These are phyloP conservation scores for Aphelinus atriplicis DNA, from an alignment of 1,140 invertebrate species.

Conservation along the genomic window DNA sequence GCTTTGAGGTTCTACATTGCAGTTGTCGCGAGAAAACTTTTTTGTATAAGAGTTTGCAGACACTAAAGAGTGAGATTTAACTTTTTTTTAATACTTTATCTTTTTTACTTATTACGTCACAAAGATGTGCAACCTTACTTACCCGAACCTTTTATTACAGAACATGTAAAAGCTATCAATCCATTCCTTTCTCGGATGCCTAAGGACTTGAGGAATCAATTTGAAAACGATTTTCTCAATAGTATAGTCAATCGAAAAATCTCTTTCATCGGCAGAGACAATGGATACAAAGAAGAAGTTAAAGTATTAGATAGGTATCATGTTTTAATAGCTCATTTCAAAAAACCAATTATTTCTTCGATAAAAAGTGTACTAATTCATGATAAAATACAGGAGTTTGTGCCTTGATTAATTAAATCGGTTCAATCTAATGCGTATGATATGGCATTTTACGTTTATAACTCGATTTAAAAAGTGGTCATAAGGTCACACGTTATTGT, in stretches of 20 bases:
- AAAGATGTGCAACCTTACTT: no score
- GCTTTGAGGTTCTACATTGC: conserved; percentile 75
- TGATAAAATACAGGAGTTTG: no score
- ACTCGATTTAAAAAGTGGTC: no score
- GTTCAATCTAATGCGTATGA: no score
- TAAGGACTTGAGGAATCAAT: conserved; percentile 70
- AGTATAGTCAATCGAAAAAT: conserved; percentile 57
- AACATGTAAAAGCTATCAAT: conserved; percentile 77
- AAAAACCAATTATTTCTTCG: conserved; percentile 47
- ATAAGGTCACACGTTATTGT: no score
- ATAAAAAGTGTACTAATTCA: no score
- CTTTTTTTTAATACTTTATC: no score
- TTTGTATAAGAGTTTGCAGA: conserved; percentile 71
- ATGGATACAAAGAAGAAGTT: conserved; percentile 47
- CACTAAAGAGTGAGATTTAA: conserved; percentile 66
- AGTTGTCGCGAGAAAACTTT: conserved; percentile 72
- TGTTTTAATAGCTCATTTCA: conserved; percentile 58
- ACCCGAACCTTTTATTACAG: conserved; percentile 56
- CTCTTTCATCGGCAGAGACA: conserved; percentile 48
- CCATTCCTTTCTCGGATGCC: conserved; percentile 79
- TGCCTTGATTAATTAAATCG: no score
- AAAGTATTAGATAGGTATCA: conserved; percentile 59
- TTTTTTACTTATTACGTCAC: no score
- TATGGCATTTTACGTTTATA: no score
- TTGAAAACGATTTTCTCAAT: conserved; percentile 62